Percentiles rank a stretch among this genome's conserved stretches.
Evolutionary conservation across 2,888 invertebrate genomes (phyloP).

Genomic region (Cosmopolites sordidus): DNA sequence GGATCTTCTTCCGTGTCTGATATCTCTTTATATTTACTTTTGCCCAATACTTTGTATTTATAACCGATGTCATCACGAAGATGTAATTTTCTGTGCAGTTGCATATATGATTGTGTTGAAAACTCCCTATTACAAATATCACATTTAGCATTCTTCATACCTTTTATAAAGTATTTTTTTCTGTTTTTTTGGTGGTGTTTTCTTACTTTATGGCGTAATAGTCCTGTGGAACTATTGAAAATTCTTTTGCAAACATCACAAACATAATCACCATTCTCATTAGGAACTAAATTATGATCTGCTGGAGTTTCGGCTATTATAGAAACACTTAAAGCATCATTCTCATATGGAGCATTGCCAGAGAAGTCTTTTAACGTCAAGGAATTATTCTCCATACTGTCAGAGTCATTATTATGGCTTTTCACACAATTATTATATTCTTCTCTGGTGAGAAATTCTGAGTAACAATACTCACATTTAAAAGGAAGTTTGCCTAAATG

Average conservation of each 20-base stretch:
- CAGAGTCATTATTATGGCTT: constrained; percentile 33
- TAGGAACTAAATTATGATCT: constrained; percentile 26
- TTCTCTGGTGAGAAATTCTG: constrained; percentile 36
- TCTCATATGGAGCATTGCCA: constrained; percentile 23
- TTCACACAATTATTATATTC: constrained; percentile 39
- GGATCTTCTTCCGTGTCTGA: constrained; percentile 10
- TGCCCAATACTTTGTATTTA: constrained; percentile 42
- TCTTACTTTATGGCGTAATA: constrained; percentile 42
- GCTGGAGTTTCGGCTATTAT: constrained; percentile 25
- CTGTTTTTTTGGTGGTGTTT: constrained; percentile 42
- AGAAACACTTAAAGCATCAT: constrained; percentile 24
- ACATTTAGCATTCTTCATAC: constrained; percentile 46
- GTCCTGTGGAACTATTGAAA: constrained; percentile 40
- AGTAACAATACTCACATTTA: constrained; percentile 40
- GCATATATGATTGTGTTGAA: constrained; percentile 45
- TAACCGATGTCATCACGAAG: constrained; percentile 41
- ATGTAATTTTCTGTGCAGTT: constrained; percentile 44
- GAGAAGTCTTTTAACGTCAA: constrained; percentile 42
- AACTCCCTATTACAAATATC: constrained; percentile 46
- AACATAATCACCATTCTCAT: constrained; percentile 35
- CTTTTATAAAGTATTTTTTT: constrained; percentile 45
- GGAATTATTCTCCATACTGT: constrained; percentile 33
- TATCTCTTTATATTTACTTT: constrained; percentile 35
- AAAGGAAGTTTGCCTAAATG: constrained; percentile 43
- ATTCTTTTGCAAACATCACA: constrained; percentile 40